Base-by-base conservation (phyloP, 2,797 vertebrate genomes). In the Centropyge bicolor region DNA sequence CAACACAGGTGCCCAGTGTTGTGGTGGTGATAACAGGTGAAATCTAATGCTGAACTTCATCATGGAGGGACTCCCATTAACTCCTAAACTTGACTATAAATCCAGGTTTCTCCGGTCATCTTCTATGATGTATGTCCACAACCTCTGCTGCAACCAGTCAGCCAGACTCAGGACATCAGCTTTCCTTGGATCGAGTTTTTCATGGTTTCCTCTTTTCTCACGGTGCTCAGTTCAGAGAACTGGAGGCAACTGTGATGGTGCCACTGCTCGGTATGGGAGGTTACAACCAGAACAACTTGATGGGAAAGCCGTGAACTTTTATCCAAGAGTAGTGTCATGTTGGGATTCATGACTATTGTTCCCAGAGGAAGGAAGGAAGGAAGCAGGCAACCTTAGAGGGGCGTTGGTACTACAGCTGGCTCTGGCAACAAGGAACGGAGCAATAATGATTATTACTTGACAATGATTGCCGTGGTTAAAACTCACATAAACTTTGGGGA, bases 161-260 rank as follows among this genome's bases (percentile, higher is more conserved):
- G 61, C 59, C 61, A 52, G 45, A 5, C 69, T 51, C 43, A 43
- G 59, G 4, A 51, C 68, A 57, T 70, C 52, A 13, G 76, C 69
- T 77, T 76, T 82, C 38, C 49, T 62, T 49, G 36, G 61, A 84
- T 56, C 35, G 60, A 69, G 45, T 74, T 67, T 46, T 69, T 72
- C 57, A 36, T 56, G 24, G 73, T 82, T 91, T 93, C 89, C 90
- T 89, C 79, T 83, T 88, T 87, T 92, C 90, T 93, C 90, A 92
- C 81, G 82, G 81, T 74, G 82, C 78, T 78, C 78, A 38, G 67
- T 79, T 89, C 78, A 81, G 46, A 85, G 45, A 72, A 56, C 40
- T 20, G 49, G 68, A 83, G 64, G 40, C 24, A 45, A 81, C 38
- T 46, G 4, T 24, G 61, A 81, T 12, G 70, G 80, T 76, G 81